Evolutionary conservation across 2,888 invertebrate species (phyloP).

Genomic region (Cremastinae sp.): DNA sequence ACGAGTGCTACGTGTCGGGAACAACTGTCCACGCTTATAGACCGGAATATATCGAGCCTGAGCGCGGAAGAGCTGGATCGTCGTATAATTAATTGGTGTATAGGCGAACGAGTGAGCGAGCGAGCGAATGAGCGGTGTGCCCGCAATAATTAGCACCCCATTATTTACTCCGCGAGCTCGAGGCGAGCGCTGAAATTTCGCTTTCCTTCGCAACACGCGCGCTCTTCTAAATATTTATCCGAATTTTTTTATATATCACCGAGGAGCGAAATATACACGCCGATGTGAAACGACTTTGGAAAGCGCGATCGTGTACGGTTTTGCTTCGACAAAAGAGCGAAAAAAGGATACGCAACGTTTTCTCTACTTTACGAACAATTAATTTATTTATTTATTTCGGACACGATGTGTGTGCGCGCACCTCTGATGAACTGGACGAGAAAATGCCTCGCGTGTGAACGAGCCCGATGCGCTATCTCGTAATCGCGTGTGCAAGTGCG

Average conservation of each 20-base stretch:
- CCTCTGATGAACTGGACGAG: conserved; percentile 27
- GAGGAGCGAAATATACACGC: conserved; percentile 28
- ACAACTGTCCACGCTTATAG: conserved; percentile 20
- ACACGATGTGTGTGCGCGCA: background rate
- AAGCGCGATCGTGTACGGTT: conserved; percentile 51
- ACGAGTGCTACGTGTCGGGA: conserved; percentile 45
- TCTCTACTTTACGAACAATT: too few relatives aligned
- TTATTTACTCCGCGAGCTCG: conserved; percentile 58
- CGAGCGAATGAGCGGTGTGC: conserved; percentile 47
- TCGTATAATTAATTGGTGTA: conserved; percentile 60
- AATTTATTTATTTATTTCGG: too few relatives aligned
- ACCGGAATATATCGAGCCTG: conserved; percentile 49
- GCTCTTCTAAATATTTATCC: background rate
- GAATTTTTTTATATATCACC: background rate
- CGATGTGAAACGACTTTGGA: too few relatives aligned
- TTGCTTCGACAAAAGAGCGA: conserved; percentile 11
- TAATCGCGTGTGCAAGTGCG: conserved; percentile 75
- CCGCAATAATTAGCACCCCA: conserved; percentile 62
- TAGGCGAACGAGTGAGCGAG: conserved; percentile 40
- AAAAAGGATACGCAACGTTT: background rate
- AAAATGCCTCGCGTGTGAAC: conserved; percentile 69
- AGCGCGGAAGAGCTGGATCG: conserved; percentile 39
- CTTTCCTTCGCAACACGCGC: conserved; percentile 11
- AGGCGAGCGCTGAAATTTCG: conserved; percentile 21
- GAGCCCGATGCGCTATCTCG: conserved; percentile 67